phyloP scores from a whole-genome alignment of 1,140 invertebrate genomes.

The Plectrocnemia conspersa region DNA sequence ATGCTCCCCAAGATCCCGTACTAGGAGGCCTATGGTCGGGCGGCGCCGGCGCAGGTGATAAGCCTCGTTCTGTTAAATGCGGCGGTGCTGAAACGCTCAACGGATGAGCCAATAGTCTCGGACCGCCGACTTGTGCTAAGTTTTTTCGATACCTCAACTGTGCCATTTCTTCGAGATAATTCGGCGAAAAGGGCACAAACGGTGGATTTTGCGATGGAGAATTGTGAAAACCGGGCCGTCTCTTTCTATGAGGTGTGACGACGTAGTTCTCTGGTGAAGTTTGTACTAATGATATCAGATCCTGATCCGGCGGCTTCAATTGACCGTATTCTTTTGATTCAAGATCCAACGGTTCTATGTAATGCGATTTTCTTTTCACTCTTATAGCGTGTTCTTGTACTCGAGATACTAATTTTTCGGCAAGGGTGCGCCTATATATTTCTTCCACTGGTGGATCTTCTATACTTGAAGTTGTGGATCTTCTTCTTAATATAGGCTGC shows the following conservation, averaged over 20 bases:
- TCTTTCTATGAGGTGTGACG: conserved; percentile 76
- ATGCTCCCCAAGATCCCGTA: conserved; percentile 66
- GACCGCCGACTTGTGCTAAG: conserved; percentile 41
- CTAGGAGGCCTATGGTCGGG: conserved; percentile 64
- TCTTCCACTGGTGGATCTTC: conserved; percentile 48
- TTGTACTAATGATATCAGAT: conserved; percentile 59
- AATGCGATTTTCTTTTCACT: conserved; percentile 60
- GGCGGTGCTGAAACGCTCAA: conserved; percentile 66
- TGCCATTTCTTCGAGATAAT: conserved; percentile 61
- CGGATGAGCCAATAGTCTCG: conserved; percentile 55
- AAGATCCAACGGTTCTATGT: conserved; percentile 59
- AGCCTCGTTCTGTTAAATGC: conserved; percentile 58
- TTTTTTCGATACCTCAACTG: conserved; percentile 47
- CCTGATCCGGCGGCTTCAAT: conserved; percentile 58
- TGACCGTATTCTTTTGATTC: conserved; percentile 54
- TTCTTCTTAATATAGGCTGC: conserved; percentile 45
- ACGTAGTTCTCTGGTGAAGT: conserved; percentile 70
- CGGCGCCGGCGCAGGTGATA: conserved; percentile 52
- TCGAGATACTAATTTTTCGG: conserved; percentile 53
- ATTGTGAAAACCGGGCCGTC: conserved; percentile 78
- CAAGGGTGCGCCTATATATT: conserved; percentile 46
- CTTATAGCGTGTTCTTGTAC: conserved; percentile 49
- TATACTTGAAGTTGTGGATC: conserved; percentile 50
- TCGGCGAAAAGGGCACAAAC: conserved; percentile 72
- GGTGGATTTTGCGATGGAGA: conserved; percentile 78